Evolutionary conservation across 2,888 invertebrate genomes (phyloP), one percentile per base, ranked within the genome.

Genomic region (Thymelicus lineola): DNA sequence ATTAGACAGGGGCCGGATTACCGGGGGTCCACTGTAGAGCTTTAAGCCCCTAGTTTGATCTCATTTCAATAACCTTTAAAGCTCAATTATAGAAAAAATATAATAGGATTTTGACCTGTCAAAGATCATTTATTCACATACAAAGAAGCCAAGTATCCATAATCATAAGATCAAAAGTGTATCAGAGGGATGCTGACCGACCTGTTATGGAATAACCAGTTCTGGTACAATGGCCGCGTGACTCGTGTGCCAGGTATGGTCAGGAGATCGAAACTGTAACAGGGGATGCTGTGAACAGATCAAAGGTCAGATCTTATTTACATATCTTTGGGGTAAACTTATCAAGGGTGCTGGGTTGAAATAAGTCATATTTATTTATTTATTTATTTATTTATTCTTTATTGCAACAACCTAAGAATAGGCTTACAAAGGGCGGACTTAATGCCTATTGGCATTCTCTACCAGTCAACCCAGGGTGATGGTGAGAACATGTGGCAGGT

Each of bases 201-300:
- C 72, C 72, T 55, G 74, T 74, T 72, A 45, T 42, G 55, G 28
- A 58, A 59, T 75, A 74, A 74, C 70, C 66, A 71, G 73, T 73
- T 65, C 38, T 71, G 61, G 38, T 20, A 66, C 67, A 55, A 55
- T 75, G 71, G 75, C 73, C 77, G 75, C 77, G 76, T 73, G 71
- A 64, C 66, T 73, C 77, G 75, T 77, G 76, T 73, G 71, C 66
- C 66, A 46, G 50, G 36, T n/a, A 15, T 60, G 64, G 57, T 35
- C 50, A 74, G 74, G 81, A 85, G 84, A 83, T 82, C 75, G 74
- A 81, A 86, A 80, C 73, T 82, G 83, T 82, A 86, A 69, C 84
- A 77, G 75, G 84, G 84, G 88, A 87, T 85, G 86, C 86, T 87
- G 87, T 72, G 72, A 76, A 74, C 42, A 74, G 79, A 77, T 80